Percentiles rank a stretch among this genome's conserved stretches.
Evolutionary conservation across 2,888 invertebrate species (phyloP).

Genomic region (Ferrisia virgata): DNA sequence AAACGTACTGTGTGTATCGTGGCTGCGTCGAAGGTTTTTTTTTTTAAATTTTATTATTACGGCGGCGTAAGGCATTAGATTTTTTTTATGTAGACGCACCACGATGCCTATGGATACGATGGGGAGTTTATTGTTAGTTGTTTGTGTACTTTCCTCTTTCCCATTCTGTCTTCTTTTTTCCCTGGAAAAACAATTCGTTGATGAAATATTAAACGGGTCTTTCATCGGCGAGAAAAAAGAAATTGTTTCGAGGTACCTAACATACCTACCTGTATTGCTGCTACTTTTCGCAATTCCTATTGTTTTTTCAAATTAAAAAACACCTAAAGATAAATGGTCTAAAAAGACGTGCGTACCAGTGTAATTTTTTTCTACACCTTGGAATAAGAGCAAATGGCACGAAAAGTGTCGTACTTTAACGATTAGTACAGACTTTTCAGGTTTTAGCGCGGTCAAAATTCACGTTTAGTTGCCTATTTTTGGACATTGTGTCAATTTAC

Average conservation of each 20-base stretch:
- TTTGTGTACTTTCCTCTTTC: no score
- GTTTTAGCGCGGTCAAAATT: no score
- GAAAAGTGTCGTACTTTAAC: not conserved
- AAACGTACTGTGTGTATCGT: not conserved
- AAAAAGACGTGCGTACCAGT: not conserved
- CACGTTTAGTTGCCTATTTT: no score
- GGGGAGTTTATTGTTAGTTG: no score
- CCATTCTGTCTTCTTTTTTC: not conserved
- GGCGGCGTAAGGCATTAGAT: not conserved
- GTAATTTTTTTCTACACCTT: not conserved
- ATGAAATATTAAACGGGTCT: conserved; percentile 6
- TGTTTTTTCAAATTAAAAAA: conserved; percentile 1
- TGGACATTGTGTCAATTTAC: no score
- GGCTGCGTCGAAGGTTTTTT: not conserved
- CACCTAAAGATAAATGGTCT: not conserved
- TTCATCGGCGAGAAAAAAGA: not conserved
- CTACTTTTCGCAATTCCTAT: not conserved
- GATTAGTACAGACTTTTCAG: no score
- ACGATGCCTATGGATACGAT: not conserved
- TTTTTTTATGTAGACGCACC: not conserved
- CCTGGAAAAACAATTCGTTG: not conserved
- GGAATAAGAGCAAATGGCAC: not conserved
- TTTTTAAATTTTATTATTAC: not conserved
- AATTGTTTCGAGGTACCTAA: not conserved
- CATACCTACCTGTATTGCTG: no score